Percentiles rank a stretch among this genome's conserved stretches.
These are phyloP conservation scores for Lepidochrysops patricia DNA, from an alignment of 2,888 invertebrate species.

Conservation along the genomic window DNA sequence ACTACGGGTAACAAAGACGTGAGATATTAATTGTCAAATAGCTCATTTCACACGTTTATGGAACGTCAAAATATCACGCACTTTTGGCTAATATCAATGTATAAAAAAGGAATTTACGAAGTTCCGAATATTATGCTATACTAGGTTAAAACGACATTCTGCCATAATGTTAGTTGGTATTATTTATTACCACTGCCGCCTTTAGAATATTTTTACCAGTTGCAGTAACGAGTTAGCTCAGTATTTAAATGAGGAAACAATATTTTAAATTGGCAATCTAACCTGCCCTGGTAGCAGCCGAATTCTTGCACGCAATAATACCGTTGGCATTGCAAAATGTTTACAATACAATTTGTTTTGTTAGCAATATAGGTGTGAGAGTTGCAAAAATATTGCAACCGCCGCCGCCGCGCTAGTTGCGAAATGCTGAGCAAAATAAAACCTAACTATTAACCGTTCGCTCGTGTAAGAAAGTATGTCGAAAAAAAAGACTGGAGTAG, in stretches of 20 bases:
- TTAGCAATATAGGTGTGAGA: not conserved
- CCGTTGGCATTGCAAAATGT: not conserved
- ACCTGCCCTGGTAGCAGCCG: not conserved
- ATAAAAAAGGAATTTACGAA: too few relatives aligned
- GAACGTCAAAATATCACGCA: too few relatives aligned
- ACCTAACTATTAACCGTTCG: not conserved
- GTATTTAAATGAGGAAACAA: not conserved
- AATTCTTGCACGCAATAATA: not conserved
- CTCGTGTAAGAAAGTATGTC: not conserved
- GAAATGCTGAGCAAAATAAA: not conserved
- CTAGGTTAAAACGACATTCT: too few relatives aligned
- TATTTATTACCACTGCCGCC: too few relatives aligned
- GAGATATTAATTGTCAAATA: too few relatives aligned
- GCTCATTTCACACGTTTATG: too few relatives aligned
- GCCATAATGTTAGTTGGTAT: too few relatives aligned
- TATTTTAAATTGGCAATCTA: not conserved
- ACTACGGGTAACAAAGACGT: too few relatives aligned
- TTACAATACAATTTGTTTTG: slow-evolving; percentile 2
- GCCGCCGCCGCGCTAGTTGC: not conserved
- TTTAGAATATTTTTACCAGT: too few relatives aligned
- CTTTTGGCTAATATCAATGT: too few relatives aligned
- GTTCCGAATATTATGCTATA: too few relatives aligned
- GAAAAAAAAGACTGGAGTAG: not conserved
- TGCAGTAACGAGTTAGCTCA: too few relatives aligned
- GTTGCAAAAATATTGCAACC: not conserved